Conservation (phyloP, 2,888 invertebrate genomes). For the Mesoligia furuncula region DNA sequence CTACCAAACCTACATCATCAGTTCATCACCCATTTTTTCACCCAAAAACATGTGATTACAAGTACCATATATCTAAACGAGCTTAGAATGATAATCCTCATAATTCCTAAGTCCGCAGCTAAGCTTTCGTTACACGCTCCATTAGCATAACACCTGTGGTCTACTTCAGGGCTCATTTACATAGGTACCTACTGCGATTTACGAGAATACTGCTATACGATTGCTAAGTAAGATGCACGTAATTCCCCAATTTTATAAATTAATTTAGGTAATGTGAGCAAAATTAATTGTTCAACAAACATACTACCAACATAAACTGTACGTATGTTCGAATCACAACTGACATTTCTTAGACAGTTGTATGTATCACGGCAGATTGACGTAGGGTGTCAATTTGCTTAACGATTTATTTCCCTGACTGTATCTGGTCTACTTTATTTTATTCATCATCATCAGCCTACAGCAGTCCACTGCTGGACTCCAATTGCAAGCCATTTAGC, state of each 20-base stretch:
- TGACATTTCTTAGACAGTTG: background rate
- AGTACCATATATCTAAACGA: constrained; percentile 17
- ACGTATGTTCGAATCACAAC: background rate
- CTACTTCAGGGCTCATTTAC: constrained; percentile 50
- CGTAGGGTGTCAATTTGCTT: background rate
- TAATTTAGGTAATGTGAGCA: background rate
- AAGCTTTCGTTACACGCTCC: constrained; percentile 42
- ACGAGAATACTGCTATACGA: constrained; percentile 49
- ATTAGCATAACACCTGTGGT: constrained; percentile 59
- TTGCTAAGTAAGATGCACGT: background rate
- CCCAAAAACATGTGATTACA: background rate
- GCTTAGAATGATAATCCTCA: constrained; percentile 33
- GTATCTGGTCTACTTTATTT: background rate
- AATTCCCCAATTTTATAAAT: background rate
- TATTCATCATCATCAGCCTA: background rate
- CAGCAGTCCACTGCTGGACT: background rate
- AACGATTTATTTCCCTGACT: background rate
- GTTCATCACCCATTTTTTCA: background rate
- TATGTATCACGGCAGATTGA: background rate
- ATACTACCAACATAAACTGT: background rate
- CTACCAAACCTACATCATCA: background rate
- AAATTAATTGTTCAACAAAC: no score
- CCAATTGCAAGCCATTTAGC: background rate
- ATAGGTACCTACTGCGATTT: constrained; percentile 47
- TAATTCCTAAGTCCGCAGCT: constrained; percentile 30